Evolutionary conservation across 1,140 invertebrate species (phyloP), one percentile per base, ranked within the genome.

Genomic region (Holcopasites calliopsidis): DNA sequence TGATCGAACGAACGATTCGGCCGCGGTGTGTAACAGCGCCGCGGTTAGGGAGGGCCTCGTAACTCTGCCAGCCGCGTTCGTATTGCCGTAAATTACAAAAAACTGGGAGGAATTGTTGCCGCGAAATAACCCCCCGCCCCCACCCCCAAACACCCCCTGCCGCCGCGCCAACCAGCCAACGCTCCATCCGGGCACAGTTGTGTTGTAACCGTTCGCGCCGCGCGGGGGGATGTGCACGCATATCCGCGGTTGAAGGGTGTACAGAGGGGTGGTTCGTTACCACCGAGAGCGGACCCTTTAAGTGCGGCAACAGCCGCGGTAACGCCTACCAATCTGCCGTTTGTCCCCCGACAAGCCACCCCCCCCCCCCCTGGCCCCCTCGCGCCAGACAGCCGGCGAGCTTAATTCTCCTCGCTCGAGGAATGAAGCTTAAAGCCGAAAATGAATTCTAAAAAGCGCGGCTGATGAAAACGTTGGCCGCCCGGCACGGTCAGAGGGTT

Each of bases 391-490:
- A n/a, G n/a, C n/a, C n/a, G n/a, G 75, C 72, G 73, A 72, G 85
- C 79, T 81, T 80, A 86, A 85, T 85, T 86, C 87, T 79, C 77
- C 76, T 76, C 74, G 74, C 42, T 55, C 28, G 77, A 79, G 76
- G 77, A 86, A 87, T 83, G 77, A 85, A 86, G 84, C 84, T 79
- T 83, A 83, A 87, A 85, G 85, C 88, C 84, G 85, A 89, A 90
- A 90, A 91, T 91, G 87, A 91, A 90, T 89, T 88, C 86, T 88
- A 88, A 89, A 90, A 90, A 90, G 83, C 83, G 70, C 65, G 77
- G 70, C 61, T 82, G 77, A 80, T 86, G 80, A 86, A 85, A 82
- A 62, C 35, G 69, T 80, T n/a, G n/a, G n/a, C 50, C 35, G 42
- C 40, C 18, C 49, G 57, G 7, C 21, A 35, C 16, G n/a, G n/a